A percentile compares a stretch with the other conserved stretches of the same genome.
These are phyloP conservation scores for Phrixothrix hirtus DNA, from an alignment of 2,888 invertebrate species.

Conservation along the genomic window DNA sequence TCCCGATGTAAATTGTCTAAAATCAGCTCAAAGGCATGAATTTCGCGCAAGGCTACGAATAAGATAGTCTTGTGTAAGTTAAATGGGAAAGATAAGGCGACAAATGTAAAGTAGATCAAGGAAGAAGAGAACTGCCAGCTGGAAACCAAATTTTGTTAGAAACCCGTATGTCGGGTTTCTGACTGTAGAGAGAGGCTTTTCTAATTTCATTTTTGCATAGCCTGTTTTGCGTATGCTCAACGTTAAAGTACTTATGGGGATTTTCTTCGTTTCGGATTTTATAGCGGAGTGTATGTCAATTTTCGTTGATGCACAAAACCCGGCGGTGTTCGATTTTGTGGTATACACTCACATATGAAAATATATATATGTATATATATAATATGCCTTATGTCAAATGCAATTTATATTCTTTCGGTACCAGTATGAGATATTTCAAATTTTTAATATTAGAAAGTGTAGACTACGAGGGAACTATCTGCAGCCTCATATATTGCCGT, in stretches of 20 bases:
- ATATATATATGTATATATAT: conserved; percentile 7
- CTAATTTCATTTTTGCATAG: background rate
- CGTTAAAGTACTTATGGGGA: too few relatives aligned
- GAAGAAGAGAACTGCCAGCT: too few relatives aligned
- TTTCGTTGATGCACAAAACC: conserved; percentile 11
- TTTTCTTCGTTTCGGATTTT: background rate
- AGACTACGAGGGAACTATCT: conserved; percentile 13
- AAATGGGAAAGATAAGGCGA: conserved; percentile 26
- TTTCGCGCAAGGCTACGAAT: conserved; percentile 6
- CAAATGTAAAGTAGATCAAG: conserved; percentile 26
- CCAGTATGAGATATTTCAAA: conserved; percentile 22
- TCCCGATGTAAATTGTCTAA: too few relatives aligned
- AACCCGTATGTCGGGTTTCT: background rate
- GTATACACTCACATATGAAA: too few relatives aligned
- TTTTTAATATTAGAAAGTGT: conserved; percentile 23
- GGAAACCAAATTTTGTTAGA: conserved; percentile 3
- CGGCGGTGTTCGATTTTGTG: conserved; percentile 23
- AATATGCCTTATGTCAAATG: conserved; percentile 16
- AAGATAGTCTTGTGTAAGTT: conserved; percentile 11
- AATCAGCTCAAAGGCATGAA: background rate
- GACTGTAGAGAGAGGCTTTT: background rate
- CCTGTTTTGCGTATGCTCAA: background rate
- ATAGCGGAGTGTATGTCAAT: conserved; percentile 5
- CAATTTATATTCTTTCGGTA: conserved; percentile 22
- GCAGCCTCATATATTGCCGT: conserved; percentile 3